These are phyloP conservation scores for Adelges cooleyi DNA, from an alignment of 1,140 invertebrate genomes.

Conservation along the genomic window DNA sequence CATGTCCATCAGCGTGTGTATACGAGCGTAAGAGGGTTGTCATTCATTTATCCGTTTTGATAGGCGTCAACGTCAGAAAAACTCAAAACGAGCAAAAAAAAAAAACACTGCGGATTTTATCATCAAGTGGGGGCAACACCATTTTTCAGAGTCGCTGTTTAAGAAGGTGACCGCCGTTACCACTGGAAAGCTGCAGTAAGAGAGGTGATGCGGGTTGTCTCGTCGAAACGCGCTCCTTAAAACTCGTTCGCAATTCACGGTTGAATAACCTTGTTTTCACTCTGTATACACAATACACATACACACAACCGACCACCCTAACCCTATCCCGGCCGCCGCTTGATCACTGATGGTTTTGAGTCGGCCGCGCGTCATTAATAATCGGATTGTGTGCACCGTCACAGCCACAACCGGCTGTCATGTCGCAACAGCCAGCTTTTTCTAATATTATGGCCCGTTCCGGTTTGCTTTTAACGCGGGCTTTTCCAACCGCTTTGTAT, in stretches of 20 bases:
- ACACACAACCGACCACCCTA: not conserved
- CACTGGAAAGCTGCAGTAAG: no score
- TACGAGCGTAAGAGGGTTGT: not conserved
- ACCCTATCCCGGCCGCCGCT: not conserved
- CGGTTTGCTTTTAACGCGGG: no score
- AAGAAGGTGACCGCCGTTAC: not conserved
- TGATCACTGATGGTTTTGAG: not conserved
- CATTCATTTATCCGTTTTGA: constrained; percentile 14
- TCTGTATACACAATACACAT: not conserved
- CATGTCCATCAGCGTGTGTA: no score
- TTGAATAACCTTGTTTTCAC: not conserved
- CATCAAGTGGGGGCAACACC: not conserved
- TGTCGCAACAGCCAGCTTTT: no score
- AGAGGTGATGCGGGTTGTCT: no score
- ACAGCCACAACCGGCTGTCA: no score
- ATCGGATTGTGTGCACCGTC: not conserved
- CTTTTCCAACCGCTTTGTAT: no score
- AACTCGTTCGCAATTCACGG: not conserved
- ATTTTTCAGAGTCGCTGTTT: not conserved
- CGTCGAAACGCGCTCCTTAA: no score
- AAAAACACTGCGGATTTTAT: not conserved
- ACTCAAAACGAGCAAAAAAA: not conserved
- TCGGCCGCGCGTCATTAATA: not conserved
- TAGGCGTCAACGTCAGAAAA: not conserved
- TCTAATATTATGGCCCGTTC: no score